A percentile compares a stretch with the other conserved stretches of the same genome.
These are phyloP conservation scores for Neelides sp. DNA, from an alignment of 1,140 invertebrate species.

Conservation along the genomic window DNA sequence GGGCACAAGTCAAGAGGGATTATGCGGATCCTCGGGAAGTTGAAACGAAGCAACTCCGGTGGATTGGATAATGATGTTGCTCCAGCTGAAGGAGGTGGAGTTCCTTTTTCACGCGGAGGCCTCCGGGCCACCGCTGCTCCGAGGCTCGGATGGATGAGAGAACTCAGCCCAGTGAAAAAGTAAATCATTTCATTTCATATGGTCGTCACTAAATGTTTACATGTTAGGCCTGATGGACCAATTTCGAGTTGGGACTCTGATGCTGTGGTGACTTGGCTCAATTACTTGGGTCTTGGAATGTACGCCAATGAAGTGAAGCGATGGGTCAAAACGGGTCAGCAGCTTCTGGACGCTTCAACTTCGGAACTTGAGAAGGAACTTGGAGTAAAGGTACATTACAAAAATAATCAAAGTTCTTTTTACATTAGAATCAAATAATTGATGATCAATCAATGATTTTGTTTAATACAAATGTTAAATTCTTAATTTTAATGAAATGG, in stretches of 20 bases:
- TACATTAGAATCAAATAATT: not conserved
- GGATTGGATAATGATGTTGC: slow-evolving; percentile 50
- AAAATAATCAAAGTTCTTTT: not conserved
- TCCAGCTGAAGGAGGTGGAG: slow-evolving; percentile 37
- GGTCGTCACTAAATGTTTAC: not conserved
- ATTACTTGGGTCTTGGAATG: slow-evolving; percentile 67
- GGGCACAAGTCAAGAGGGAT: slow-evolving; percentile 27
- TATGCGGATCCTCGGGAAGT: slow-evolving; percentile 35
- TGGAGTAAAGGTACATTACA: slow-evolving; percentile 47
- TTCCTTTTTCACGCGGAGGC: slow-evolving; percentile 51
- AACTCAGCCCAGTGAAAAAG: slow-evolving; percentile 26
- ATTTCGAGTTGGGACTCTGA: slow-evolving; percentile 68
- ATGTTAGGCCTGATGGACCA: slow-evolving; percentile 43
- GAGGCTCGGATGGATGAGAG: slow-evolving; percentile 53
- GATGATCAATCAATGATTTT: not conserved
- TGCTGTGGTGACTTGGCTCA: slow-evolving; percentile 75
- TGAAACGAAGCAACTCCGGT: slow-evolving; percentile 57
- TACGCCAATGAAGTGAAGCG: slow-evolving; percentile 64
- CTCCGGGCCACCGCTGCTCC: slow-evolving; percentile 62
- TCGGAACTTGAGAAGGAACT: slow-evolving; percentile 82
- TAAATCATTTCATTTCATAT: not conserved
- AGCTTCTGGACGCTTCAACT: slow-evolving; percentile 62
- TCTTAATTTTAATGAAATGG: not conserved
- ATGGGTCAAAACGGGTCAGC: slow-evolving; percentile 67
- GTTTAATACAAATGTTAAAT: not conserved